phyloP scores from a whole-genome alignment of 1,140 invertebrate species.

The Oncopeltus fasciatus region DNA sequence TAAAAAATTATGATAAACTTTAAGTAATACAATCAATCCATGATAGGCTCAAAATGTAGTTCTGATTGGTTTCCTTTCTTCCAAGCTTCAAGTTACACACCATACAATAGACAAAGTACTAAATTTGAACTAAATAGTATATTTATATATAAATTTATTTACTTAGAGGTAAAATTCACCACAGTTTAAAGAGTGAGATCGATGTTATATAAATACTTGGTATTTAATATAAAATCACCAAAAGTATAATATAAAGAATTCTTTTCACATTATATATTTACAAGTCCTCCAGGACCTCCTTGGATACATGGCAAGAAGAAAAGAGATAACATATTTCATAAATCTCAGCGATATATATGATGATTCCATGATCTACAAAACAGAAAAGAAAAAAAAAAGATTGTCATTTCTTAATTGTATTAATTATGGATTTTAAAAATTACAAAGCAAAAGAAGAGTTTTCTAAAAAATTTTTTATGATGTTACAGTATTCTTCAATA shows the following conservation, averaged over 20 bases:
- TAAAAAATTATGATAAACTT: too few relatives aligned
- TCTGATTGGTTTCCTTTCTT: too few relatives aligned
- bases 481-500: too few relatives aligned
- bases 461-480: too few relatives aligned
- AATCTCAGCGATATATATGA: background rate
- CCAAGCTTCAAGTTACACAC: too few relatives aligned
- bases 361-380: background rate
- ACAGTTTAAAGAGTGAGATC: slow-evolving; percentile 6
- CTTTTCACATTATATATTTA: background rate
- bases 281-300: background rate
- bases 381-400: background rate
- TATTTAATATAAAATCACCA: slow-evolving; percentile 4
- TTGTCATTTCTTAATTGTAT: background rate
- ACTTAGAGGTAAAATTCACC: background rate
- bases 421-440: too few relatives aligned
- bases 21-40: too few relatives aligned
- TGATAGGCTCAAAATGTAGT: too few relatives aligned
- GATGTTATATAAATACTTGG: slow-evolving; percentile 8
- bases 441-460: too few relatives aligned
- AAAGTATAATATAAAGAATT: background rate
- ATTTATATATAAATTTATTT: background rate
- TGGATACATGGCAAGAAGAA: background rate
- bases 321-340: background rate
- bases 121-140: too few relatives aligned
- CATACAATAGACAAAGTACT: too few relatives aligned